phyloP scores from a whole-genome alignment of 2,888 invertebrate genomes.

The Drosophila dives region DNA sequence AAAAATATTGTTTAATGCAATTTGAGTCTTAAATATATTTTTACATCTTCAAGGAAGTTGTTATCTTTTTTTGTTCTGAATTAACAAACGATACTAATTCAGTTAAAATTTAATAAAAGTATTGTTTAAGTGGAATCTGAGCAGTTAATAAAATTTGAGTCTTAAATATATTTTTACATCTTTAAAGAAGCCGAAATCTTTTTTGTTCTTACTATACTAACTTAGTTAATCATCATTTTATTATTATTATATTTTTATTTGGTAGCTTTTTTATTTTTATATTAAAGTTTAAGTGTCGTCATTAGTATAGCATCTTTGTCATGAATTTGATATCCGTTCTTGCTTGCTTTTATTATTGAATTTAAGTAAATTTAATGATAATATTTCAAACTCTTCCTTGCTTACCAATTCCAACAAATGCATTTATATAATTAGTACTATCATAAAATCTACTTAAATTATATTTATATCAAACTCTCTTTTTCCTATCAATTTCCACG shows the following conservation, averaged over 20 bases:
- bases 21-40: background rate
- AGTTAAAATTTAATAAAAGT: too few species aligned
- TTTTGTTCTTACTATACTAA: too few species aligned
- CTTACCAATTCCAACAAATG: too few species aligned
- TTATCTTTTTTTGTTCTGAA: too few species aligned
- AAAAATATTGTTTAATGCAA: background rate
- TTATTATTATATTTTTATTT: background rate
- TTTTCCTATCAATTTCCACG: background rate
- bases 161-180: too few species aligned
- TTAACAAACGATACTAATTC: too few species aligned
- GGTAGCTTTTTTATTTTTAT: background rate
- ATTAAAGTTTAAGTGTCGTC: background rate
- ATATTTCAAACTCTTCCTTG: too few species aligned
- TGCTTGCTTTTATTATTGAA: background rate
- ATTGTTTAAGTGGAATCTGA: too few species aligned
- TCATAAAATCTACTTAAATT: background rate
- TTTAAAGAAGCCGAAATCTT: too few species aligned
- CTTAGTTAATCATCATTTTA: too few species aligned
- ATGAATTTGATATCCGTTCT: background rate
- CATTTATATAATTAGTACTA: background rate
- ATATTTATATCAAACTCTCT: background rate
- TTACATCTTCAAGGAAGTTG: background rate
- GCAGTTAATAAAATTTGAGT: too few species aligned
- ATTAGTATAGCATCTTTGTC: background rate
- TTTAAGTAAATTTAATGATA: too few species aligned